Evolutionary conservation across 2,888 invertebrate genomes (phyloP).

Genomic region (Brassicogethes aeneus): DNA sequence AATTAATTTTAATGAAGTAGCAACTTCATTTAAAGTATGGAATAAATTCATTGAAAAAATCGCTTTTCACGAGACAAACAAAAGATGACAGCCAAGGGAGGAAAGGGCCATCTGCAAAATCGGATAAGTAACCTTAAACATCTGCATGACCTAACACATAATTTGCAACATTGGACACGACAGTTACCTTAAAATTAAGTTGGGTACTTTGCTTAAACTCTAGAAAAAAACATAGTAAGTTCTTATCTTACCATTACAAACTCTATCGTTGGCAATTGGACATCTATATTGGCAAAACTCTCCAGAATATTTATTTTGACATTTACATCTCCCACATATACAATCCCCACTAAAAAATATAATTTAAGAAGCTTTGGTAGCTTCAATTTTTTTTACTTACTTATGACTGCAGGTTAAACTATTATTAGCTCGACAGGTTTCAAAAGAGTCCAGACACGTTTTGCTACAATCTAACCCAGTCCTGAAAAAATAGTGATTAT

Average conservation of each 20-base stretch:
- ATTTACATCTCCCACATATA: constrained; percentile 12
- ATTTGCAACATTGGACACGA: no score
- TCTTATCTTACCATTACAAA: not conserved
- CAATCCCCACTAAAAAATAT: not conserved
- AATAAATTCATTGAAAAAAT: no score
- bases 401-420: not conserved
- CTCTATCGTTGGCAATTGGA: not conserved
- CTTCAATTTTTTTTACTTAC: not conserved
- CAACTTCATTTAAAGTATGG: no score
- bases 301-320: constrained; percentile 11
- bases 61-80: no score
- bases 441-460: not conserved
- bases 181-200: no score
- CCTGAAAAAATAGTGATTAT: no score
- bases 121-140: no score
- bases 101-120: no score
- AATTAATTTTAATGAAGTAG: no score
- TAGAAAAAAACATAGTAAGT: not conserved
- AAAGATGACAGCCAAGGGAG: no score
- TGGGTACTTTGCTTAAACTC: no score
- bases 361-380: not conserved
- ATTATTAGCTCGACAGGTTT: not conserved
- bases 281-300: not conserved
- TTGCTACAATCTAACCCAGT: not conserved
- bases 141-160: no score